Percentiles rank a stretch among this genome's conserved stretches.
These are phyloP conservation scores for Zygogramma bicolorata DNA, from an alignment of 2,888 invertebrate species.

Conservation along the genomic window DNA sequence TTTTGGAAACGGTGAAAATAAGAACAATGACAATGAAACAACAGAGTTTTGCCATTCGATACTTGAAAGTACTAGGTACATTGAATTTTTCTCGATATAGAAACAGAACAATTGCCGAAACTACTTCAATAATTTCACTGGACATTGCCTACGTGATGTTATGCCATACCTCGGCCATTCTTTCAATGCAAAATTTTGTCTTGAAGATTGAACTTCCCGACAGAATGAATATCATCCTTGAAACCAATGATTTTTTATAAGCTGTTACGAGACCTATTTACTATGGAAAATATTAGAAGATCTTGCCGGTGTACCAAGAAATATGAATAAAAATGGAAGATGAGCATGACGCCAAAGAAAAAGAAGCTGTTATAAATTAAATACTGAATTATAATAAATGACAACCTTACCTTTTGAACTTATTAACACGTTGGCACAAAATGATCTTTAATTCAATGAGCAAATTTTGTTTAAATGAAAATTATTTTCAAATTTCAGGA, in stretches of 20 bases:
- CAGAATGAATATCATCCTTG: neutral
- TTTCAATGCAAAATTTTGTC: neutral
- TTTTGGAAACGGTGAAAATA: neutral
- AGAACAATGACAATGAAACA: neutral
- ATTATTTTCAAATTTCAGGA: conserved; percentile 60
- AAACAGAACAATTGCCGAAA: neutral
- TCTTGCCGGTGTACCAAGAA: conserved; percentile 20
- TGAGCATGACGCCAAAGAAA: conserved; percentile 63
- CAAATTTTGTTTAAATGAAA: conserved; percentile 60
- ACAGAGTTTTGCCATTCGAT: neutral
- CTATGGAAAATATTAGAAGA: neutral
- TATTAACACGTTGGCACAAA: conserved; percentile 27
- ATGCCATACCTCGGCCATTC: conserved; percentile 12
- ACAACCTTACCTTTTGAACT: conserved; percentile 55
- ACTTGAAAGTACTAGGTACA: neutral
- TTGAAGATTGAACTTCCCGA: neutral
- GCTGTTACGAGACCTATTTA: neutral
- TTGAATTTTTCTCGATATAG: neutral
- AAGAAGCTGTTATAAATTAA: conserved; percentile 61
- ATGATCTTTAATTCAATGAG: conserved; percentile 49
- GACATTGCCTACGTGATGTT: conserved; percentile 8
- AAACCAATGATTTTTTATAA: neutral
- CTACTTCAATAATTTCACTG: neutral
- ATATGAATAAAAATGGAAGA: conserved; percentile 42
- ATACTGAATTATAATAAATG: conserved; percentile 58